Conservation (phyloP, 2,113 vertebrate species). For the Hippocampus barbouri region DNA sequence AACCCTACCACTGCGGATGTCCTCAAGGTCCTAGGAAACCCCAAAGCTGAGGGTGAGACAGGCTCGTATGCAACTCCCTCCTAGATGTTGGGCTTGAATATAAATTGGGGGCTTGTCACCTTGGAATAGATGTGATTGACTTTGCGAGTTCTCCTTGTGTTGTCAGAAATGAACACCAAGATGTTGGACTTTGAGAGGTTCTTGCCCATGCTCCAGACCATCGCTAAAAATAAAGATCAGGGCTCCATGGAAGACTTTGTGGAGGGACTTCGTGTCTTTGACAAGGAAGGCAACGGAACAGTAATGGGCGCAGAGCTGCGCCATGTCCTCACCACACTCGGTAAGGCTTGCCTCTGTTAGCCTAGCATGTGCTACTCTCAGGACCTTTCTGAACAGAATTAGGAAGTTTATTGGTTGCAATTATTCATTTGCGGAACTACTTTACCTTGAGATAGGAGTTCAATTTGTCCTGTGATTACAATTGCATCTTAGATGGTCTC, state of each 20-base stretch:
- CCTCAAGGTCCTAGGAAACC: constrained; percentile 92
- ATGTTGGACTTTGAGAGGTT: constrained; percentile 92
- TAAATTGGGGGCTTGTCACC: not conserved
- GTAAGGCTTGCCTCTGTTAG: constrained; percentile 54
- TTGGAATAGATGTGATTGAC: no score
- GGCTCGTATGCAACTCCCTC: constrained; percentile 11
- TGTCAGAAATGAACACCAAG: constrained; percentile 87
- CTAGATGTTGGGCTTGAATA: not conserved
- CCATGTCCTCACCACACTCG: constrained; percentile 90
- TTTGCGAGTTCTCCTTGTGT: not conserved
- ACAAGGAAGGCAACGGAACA: constrained; percentile 94
- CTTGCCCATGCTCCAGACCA: constrained; percentile 92
- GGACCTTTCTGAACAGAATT: not conserved
- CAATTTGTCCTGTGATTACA: no score
- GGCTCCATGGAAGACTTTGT: constrained; percentile 91
- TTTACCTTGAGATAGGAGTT: no score
- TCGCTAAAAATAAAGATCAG: constrained; percentile 96
- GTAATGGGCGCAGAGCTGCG: constrained; percentile 94
- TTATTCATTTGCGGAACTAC: no score
- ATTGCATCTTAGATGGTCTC: no score
- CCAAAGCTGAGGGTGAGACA: constrained; percentile 85
- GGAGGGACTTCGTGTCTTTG: constrained; percentile 90
- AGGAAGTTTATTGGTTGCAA: no score
- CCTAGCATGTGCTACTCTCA: not conserved
- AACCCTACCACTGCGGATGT: constrained; percentile 95